Evolutionary conservation across 2,888 invertebrate species (phyloP).

Genomic region (Caenorhabditis sp.): DNA sequence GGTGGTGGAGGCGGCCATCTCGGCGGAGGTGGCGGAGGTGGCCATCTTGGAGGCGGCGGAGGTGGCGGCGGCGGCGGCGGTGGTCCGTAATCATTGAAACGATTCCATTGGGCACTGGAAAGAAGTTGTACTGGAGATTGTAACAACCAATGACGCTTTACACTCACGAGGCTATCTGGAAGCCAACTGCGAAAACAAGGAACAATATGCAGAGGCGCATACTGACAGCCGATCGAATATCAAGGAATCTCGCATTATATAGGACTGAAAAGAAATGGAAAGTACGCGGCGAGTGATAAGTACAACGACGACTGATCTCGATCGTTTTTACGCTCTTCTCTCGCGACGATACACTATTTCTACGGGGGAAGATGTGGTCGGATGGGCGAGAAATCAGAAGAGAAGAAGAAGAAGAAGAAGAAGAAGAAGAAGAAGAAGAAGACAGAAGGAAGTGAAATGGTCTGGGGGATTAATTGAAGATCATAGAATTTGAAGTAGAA

Average conservation of each 20-base stretch:
- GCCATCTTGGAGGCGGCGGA: conserved; percentile 23
- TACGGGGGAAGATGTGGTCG: neutral
- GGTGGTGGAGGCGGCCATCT: conserved; percentile 24
- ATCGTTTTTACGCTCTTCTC: conserved; percentile 28
- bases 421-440: too few species aligned
- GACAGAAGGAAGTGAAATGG: too few species aligned
- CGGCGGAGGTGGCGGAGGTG: conserved; percentile 31
- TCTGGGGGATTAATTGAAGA: neutral
- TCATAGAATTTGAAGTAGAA: neutral
- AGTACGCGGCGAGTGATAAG: conserved; percentile 2
- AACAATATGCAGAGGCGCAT: conserved; percentile 2
- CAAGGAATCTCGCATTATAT: neutral
- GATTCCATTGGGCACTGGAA: conserved; percentile 26
- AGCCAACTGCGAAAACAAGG: neutral
- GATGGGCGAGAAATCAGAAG: neutral
- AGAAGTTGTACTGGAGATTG: too few species aligned
- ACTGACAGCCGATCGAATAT: neutral
- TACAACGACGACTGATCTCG: conserved; percentile 29
- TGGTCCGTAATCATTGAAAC: conserved; percentile 35
- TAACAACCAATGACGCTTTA: too few species aligned
- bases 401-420: neutral
- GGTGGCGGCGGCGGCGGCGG: conserved; percentile 45
- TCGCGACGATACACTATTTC: conserved; percentile 1
- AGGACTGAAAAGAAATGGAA: conserved; percentile 11
- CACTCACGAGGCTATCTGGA: neutral